Evolutionary conservation across 1,140 invertebrate genomes (phyloP), one percentile per base, ranked within the genome.

Genomic region (Adoxophyes honmai): DNA sequence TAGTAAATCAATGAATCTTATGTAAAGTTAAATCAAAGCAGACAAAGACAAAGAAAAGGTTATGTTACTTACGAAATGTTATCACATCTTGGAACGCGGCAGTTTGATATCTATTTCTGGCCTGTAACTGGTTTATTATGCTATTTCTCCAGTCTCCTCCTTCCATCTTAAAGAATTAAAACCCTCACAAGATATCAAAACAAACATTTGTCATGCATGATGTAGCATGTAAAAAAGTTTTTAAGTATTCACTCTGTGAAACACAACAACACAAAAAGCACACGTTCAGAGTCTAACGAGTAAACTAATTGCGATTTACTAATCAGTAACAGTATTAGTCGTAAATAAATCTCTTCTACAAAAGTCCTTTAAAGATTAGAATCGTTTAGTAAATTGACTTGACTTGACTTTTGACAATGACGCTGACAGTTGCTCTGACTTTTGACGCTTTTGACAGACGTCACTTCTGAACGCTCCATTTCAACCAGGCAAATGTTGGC

Each of bases 71-170:
- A 90, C 88, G 87, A 81, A 89, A 87, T 21, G 75, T 58, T 52
- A 90, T 84, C 21, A 89, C 81, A 71, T 90, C 88, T 62, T 88
- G 82, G 75, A 89, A 90, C 52, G 86, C 77, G 35, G 64, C 61
- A 4, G 84, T 89, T 78, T 90, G 87, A 44, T 73, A 76, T 64
- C 85, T 89, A 72, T 90, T 89, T 65, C 87, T 71, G 44, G 71
- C 62, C 18, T 86, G 82, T 59, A 90, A 59, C 70, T 89, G 80
- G 67, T 66, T 80, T 60, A 89, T 70, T 66, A 90, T 86, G 57
- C 70, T 81, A 51, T 70, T 86, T 74, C 85, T 90, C 88, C 88
- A 90, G 42, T 82, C 81, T 55, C 77, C 78, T 67, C 81, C 74
- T 75, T 89, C 89, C 86, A 88, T 88, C 74, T 71, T 81, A 28